Base-by-base conservation (phyloP, 2,797 vertebrate species). In the Xenops minutus region DNA sequence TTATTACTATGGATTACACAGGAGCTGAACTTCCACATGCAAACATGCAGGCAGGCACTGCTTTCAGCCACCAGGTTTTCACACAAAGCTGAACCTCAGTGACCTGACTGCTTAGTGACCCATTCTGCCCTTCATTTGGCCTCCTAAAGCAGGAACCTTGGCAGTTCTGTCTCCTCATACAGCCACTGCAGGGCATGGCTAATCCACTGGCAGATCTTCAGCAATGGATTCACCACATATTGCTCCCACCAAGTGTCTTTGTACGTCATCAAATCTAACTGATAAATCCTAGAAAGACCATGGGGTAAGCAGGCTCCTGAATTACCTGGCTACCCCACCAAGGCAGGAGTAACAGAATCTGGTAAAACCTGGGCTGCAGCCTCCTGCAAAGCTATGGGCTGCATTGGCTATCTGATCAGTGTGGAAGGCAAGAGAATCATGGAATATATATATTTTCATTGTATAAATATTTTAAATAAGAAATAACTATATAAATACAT, bases 121-220 rank as follows among this genome's bases (percentile, higher is more conserved):
- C 58, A 14, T 32, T 12, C 11, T 52, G 18, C 14, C 34, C 22
- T 63, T 41, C 24, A 13, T 4, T 7, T 37, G 48, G 22, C 34
- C 51, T n/a, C 66, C 75, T 15, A 15, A 14, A 62, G 22, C n/a
- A 85, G 51, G 11, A 86, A 3, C 29, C 24, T 20, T 13, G 32
- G 32, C n/a, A 51, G 43, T 0, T 55, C 30, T 23, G 54, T 36
- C 27, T 49, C 27, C 55, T 66, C 37, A 51, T 3, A 19, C 39
- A 58, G 30, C 0, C 0, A 44, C 15, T 4, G 19, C 39, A 68
- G 51, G 11, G 6, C 51, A 29, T 2, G 55, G 71, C 68, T 41
- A 34, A 56, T 26, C 46, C 54, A 12, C 15, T 41, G 63, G 7
- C 21, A 72, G 17, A 48, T 8, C 22, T 92, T 61, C 77, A 75